Evolutionary conservation across 2,113 vertebrate genomes (phyloP).

Genomic region (human (Homo sapiens)): GRCh38 chr1:8285001-8285500

Average conservation of each 20-base stretch:
- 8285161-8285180: background rate
- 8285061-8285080: background rate
- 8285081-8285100: background rate
- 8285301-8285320: background rate
- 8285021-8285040: background rate
- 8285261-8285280: background rate
- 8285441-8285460: background rate
- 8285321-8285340: background rate
- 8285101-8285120: background rate
- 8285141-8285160: background rate
- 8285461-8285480: background rate
- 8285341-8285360: background rate
- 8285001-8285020: rapidly evolving
- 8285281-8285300: rapidly evolving
- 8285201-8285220: background rate
- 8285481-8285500: background rate
- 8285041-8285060: background rate
- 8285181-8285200: background rate
- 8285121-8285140: background rate
- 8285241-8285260: background rate
- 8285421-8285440: background rate
- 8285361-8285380: background rate
- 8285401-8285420: background rate
- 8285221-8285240: background rate
- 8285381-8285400: background rate